Percentiles rank a stretch among this genome's conserved stretches.
Evolutionary conservation across 2,113 vertebrate species (phyloP).

Genomic region (Trematomus loennbergii): DNA sequence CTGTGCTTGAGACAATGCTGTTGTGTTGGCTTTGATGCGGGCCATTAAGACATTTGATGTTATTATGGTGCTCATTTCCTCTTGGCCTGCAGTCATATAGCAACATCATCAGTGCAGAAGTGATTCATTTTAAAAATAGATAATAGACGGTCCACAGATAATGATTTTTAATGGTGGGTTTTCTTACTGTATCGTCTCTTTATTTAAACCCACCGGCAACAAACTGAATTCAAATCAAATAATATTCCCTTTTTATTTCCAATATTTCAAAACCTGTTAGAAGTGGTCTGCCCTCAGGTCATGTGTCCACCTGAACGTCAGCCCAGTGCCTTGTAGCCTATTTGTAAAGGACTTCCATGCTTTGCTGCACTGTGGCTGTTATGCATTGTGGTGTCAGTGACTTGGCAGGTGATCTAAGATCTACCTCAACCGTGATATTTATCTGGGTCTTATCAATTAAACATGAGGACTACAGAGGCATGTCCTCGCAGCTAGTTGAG

Average conservation of each 20-base stretch:
- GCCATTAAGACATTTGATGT: conserved; percentile 79
- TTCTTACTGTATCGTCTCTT: conserved; percentile 16
- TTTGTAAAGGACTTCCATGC: conserved; percentile 5
- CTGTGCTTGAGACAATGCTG: conserved; percentile 56
- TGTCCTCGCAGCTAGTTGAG: conserved; percentile 40
- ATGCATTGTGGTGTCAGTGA: conserved; percentile 20
- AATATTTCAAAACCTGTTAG: not conserved
- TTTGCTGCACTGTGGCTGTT: conserved; percentile 15
- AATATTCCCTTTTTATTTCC: not conserved
- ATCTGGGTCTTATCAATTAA: conserved; percentile 61
- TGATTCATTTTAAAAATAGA: conserved; percentile 79
- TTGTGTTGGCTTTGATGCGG: conserved; percentile 70
- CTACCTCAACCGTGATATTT: conserved; percentile 35
- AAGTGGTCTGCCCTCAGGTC: not conserved
- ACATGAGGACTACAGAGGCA: conserved; percentile 35
- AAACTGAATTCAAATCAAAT: conserved; percentile 49
- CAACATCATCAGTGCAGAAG: conserved; percentile 66
- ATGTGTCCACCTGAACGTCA: not conserved
- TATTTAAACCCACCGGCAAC: conserved; percentile 25
- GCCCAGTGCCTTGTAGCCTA: not conserved
- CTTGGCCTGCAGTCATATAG: conserved; percentile 65
- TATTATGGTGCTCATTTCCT: conserved; percentile 75
- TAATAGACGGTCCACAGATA: conserved; percentile 65
- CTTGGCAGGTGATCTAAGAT: conserved; percentile 44
- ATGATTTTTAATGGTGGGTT: conserved; percentile 51